Percentiles rank a stretch among this genome's conserved stretches.
Evolutionary conservation across 2,888 invertebrate genomes (phyloP).

Genomic region (Caradrina clavipalpis): DNA sequence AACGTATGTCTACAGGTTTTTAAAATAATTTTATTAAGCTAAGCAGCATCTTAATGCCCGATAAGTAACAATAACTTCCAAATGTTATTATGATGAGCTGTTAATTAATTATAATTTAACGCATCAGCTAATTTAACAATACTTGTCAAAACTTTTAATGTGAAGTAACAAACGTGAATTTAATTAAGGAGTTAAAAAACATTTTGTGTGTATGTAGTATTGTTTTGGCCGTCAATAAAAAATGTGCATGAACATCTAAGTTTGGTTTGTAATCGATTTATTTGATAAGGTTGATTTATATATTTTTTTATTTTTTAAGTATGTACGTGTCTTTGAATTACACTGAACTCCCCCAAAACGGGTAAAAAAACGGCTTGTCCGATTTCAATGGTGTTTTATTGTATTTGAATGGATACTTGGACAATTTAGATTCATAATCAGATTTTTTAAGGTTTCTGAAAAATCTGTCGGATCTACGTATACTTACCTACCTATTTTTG

Average conservation of each 20-base stretch:
- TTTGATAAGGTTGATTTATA: not conserved
- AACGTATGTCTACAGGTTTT: no score
- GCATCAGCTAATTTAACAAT: slow-evolving; percentile 57
- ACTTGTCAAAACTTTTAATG: slow-evolving; percentile 51
- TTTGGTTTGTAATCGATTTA: not conserved
- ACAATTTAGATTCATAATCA: no score
- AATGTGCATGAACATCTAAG: not conserved
- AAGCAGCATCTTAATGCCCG: slow-evolving; percentile 56
- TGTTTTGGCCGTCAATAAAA: not conserved
- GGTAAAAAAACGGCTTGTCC: no score
- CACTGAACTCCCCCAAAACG: no score
- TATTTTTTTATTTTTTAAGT: no score
- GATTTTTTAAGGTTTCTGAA: no score
- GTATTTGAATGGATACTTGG: no score
- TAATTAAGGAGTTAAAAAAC: slow-evolving; percentile 22
- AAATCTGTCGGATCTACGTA: no score
- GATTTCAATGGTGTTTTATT: no score
- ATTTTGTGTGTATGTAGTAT: not conserved
- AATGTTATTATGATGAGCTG: slow-evolving; percentile 34
- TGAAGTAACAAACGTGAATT: slow-evolving; percentile 26
- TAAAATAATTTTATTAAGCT: not conserved
- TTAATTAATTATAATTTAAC: slow-evolving; percentile 60
- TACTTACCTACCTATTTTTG: no score
- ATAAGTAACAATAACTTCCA: slow-evolving; percentile 51
- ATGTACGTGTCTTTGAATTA: no score